Conservation (phyloP, 2,888 invertebrate species). For the Epinotia demarniana region DNA sequence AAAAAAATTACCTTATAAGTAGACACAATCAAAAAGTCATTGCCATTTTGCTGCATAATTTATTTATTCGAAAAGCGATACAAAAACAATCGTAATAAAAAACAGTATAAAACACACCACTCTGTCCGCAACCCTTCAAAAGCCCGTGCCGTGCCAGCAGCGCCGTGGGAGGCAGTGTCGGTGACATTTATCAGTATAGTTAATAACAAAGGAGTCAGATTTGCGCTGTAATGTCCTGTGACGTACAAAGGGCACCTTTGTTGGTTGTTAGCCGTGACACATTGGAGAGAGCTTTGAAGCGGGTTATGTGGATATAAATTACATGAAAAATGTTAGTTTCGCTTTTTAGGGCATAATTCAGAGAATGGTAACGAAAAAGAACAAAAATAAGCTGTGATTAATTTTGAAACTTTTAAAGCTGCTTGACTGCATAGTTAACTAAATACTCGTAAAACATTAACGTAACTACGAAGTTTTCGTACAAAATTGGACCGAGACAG, state of each 20-base stretch:
- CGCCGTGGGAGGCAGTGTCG: constrained; percentile 54
- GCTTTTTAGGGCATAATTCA: not conserved
- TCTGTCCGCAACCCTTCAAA: constrained; percentile 19
- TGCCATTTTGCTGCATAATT: no score
- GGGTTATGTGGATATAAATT: constrained; percentile 13
- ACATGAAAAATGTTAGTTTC: not conserved
- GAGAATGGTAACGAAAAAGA: not conserved
- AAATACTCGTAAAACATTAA: no score
- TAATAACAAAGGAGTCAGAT: constrained; percentile 69
- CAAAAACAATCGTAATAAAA: not conserved
- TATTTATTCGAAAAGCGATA: no score
- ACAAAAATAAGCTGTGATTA: not conserved
- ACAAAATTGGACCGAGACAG: no score
- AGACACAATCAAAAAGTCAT: no score
- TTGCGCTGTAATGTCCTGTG: constrained; percentile 65
- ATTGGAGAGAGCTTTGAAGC: constrained; percentile 54
- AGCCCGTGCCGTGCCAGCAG: constrained; percentile 35
- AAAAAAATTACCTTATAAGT: no score
- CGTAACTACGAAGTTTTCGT: no score
- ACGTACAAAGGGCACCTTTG: constrained; percentile 63
- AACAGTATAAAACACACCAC: not conserved
- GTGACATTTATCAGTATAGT: constrained; percentile 75
- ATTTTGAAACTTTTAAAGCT: not conserved
- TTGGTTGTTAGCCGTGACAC: constrained; percentile 62
- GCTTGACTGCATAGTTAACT: no score